phyloP scores from a whole-genome alignment of 2,797 vertebrate genomes.

The Sphaeramia orbicularis region DNA sequence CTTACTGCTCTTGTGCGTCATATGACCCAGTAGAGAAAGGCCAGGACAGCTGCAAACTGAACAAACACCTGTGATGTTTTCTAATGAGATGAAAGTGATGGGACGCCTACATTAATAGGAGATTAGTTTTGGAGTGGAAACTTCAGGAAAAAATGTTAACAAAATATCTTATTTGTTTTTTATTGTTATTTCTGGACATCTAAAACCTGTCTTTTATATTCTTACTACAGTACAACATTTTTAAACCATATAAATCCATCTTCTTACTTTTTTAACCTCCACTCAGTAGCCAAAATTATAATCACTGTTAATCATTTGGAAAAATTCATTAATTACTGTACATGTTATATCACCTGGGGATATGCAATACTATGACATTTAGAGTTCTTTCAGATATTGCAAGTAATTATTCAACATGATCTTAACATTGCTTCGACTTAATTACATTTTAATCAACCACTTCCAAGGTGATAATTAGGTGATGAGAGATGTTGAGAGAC shows the following conservation, averaged over 20 bases:
- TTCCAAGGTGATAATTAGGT: not conserved
- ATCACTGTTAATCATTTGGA: too few relatives aligned
- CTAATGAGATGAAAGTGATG: slow-evolving; percentile 21
- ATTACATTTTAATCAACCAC: slow-evolving; percentile 13
- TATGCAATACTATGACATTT: slow-evolving; percentile 7
- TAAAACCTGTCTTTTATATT: too few relatives aligned
- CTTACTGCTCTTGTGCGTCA: slow-evolving; percentile 43
- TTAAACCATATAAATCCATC: too few relatives aligned
- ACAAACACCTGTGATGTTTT: slow-evolving; percentile 49
- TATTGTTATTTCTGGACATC: too few relatives aligned
- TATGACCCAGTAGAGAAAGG: slow-evolving; percentile 50
- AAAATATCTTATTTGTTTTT: too few relatives aligned
- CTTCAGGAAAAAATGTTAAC: too few relatives aligned
- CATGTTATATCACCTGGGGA: slow-evolving; percentile 4
- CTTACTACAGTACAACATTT: too few relatives aligned
- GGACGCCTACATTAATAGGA: not conserved
- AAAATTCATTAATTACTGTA: too few relatives aligned
- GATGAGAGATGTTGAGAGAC: not conserved
- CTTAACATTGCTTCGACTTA: slow-evolving; percentile 25
- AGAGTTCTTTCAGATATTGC: slow-evolving; percentile 9
- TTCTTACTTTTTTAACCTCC: too few relatives aligned
- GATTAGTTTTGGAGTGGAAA: too few relatives aligned
- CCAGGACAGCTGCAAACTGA: slow-evolving; percentile 41
- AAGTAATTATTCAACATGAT: slow-evolving; percentile 15
- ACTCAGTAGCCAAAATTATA: too few relatives aligned